phyloP scores from a whole-genome alignment of 2,797 vertebrate genomes.

The Myotis vivesi region DNA sequence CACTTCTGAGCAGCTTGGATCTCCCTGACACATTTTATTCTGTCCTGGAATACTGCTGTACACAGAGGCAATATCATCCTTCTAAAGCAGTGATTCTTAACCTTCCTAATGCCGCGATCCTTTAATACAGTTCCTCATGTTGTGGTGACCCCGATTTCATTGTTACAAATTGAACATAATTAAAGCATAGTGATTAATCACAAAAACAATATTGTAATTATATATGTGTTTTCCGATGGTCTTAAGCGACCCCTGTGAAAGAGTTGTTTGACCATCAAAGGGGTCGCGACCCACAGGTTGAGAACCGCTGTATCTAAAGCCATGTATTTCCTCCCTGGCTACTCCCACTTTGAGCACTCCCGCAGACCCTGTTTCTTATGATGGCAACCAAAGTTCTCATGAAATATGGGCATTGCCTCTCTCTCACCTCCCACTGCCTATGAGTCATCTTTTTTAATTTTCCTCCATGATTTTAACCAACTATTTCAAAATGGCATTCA shows the following conservation, averaged over 20 bases:
- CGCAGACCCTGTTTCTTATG: neutral
- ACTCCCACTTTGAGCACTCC: neutral
- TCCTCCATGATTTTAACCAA: neutral
- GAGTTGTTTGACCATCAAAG: too few relatives aligned
- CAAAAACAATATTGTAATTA: too few relatives aligned
- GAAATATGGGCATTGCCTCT: neutral
- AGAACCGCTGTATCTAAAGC: too few relatives aligned
- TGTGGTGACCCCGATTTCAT: too few relatives aligned
- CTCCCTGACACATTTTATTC: neutral
- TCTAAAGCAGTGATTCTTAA: too few relatives aligned
- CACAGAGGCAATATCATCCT: neutral
- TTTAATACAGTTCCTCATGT: too few relatives aligned
- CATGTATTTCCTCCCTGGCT: neutral
- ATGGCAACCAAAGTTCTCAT: neutral
- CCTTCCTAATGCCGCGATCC: too few relatives aligned
- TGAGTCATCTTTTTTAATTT: conserved; percentile 28
- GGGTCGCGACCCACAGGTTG: too few relatives aligned
- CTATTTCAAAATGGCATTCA: neutral
- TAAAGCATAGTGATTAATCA: too few relatives aligned
- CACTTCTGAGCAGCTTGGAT: neutral
- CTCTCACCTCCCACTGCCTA: neutral
- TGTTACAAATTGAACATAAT: too few relatives aligned
- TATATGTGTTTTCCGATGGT: too few relatives aligned
- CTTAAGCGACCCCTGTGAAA: too few relatives aligned
- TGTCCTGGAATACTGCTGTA: neutral